phyloP scores from a whole-genome alignment of 1,140 invertebrate genomes.

The Zaprionus inermis region DNA sequence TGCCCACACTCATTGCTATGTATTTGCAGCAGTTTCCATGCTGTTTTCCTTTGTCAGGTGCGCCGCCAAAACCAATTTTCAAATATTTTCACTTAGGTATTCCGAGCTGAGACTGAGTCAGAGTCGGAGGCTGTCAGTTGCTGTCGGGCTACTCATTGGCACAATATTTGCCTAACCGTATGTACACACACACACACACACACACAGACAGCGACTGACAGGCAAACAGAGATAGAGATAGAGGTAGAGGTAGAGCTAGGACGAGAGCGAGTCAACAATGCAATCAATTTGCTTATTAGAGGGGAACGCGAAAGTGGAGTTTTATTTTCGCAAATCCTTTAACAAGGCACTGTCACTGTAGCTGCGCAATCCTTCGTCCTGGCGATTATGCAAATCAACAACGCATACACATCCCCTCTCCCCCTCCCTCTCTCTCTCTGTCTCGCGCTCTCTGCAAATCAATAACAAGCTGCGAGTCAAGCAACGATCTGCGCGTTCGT shows the following conservation, averaged over 20 bases:
- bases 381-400: conserved; percentile 77
- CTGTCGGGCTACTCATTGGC: conserved; percentile 62
- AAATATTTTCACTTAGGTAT: conserved; percentile 82
- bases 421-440: conserved; percentile 9
- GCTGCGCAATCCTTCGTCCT: conserved; percentile 24
- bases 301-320: conserved; percentile 45
- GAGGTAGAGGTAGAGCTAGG: neutral
- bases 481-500: conserved; percentile 20
- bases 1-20: neutral
- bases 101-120: conserved; percentile 13
- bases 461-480: conserved; percentile 64
- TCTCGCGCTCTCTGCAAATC: conserved; percentile 43
- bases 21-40: conserved; percentile 52
- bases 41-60: conserved; percentile 79
- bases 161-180: conserved; percentile 78
- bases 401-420: conserved; percentile 16
- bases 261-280: conserved; percentile 75
- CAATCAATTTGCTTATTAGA: conserved; percentile 69
- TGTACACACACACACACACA: conserved; percentile 41
- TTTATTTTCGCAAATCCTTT: conserved; percentile 76
- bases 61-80: conserved; percentile 82
- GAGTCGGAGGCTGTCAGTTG: conserved; percentile 38
- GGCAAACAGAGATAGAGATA: conserved; percentile 17
- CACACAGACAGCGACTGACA: conserved; percentile 11
- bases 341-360: conserved; percentile 59